A percentile compares a stretch with the other conserved stretches of the same genome.
Conservation (phyloP, 2,888 invertebrate genomes). For the Cantharis rustica region DNA sequence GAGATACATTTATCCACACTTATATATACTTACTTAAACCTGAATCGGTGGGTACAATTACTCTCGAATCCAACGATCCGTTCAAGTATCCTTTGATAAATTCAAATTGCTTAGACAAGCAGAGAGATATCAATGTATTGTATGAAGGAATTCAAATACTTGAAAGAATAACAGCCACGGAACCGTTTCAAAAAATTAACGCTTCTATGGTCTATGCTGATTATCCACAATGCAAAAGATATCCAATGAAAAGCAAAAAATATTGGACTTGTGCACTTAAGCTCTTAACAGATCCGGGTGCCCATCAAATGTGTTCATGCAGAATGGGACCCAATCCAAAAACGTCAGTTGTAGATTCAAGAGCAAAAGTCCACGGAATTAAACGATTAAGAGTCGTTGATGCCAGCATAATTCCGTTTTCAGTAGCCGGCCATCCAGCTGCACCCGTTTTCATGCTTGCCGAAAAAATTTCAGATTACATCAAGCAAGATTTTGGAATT, state of each 20-base stretch:
- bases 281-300: slow-evolving; percentile 22
- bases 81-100: slow-evolving; percentile 43
- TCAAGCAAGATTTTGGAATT: background rate
- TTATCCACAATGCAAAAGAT: slow-evolving; percentile 42
- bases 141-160: slow-evolving; percentile 60
- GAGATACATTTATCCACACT: background rate
- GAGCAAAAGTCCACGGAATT: slow-evolving; percentile 64
- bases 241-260: slow-evolving; percentile 13
- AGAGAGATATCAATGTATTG: slow-evolving; percentile 65
- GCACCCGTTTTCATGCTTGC: slow-evolving; percentile 71
- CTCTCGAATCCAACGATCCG: slow-evolving; percentile 40
- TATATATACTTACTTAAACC: background rate
- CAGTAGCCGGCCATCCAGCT: slow-evolving; percentile 69
- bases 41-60: slow-evolving; percentile 39
- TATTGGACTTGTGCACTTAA: slow-evolving; percentile 38
- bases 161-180: slow-evolving; percentile 47
- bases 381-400: slow-evolving; percentile 70
- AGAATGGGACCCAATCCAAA: slow-evolving; percentile 32
- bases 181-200: slow-evolving; percentile 7
- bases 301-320: slow-evolving; percentile 34
- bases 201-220: slow-evolving; percentile 4
- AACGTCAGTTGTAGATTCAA: slow-evolving; percentile 23
- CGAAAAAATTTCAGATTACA: slow-evolving; percentile 64
- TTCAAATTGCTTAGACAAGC: slow-evolving; percentile 37
- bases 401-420: slow-evolving; percentile 70